Base-by-base conservation (phyloP, 92 coral and sea anemone species). In the Parazoanthus darwini region DNA sequence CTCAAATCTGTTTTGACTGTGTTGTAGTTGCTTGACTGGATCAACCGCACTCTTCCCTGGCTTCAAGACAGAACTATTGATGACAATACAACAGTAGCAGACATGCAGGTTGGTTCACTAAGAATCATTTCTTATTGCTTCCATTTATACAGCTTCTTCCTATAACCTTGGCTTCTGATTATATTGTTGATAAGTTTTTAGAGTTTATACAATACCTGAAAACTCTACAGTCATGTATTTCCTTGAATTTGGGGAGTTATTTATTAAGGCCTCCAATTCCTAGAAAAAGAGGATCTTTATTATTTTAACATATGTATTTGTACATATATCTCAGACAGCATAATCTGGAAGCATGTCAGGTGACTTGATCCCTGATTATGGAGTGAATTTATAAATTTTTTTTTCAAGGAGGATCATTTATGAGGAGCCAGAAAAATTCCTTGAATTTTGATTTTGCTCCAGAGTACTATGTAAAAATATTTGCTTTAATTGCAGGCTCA, bases 11-110 rank as follows among this genome's bases (percentile, higher is more conserved):
- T 8, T 79, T 91, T 84, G 44, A 78, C 50, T 77, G 18, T 88
- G 37, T 78, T 81, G 3, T 36, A 97, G 99, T 93, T 97, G 46
- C 89, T 97, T 80, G 99, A 97, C 74, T 97, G 99, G 99, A 97
- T 97, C 89, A 95, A 91, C 82, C 88, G 90, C 75, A 97, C 91
- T 0, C 78, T 95, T 67, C 99, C 99, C 11, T 90, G 98, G 94
- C 93, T 97, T 48, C 85, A 90, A 72, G 91, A 92, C 85, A 90
- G 98, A 51, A 46, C 82, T 6, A 79, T 90, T 79, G 97, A 97
- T 89, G 97, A 93, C 6, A 74, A 56, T 48, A 84, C 87, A 44
- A 91, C 96, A 13, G 76, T 97, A 58, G 87, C 91, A 77, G 99
- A 96, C 74, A 94, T 97, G 90, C 96, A 95, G 99, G 99, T 97